A percentile compares a stretch with the other conserved stretches of the same genome.
These are phyloP conservation scores for Phalacrocorax carbo DNA, from an alignment of 2,113 vertebrate genomes.

Conservation along the genomic window DNA sequence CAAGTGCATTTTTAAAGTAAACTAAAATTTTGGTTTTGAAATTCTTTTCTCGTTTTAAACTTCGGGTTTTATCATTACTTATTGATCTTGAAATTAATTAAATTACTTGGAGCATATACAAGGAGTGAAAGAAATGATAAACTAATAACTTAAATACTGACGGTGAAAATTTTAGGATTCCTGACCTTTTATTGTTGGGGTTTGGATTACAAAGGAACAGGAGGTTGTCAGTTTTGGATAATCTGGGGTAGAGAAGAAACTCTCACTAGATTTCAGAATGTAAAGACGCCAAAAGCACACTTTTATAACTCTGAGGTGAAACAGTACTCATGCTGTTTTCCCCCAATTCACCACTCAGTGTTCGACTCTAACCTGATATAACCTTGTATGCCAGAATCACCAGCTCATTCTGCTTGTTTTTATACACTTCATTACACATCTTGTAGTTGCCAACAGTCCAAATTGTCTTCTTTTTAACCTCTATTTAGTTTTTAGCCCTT, in stretches of 20 bases:
- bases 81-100: background rate
- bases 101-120: background rate
- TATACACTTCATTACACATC: slow-evolving; percentile 67
- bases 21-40: background rate
- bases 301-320: slow-evolving; percentile 46
- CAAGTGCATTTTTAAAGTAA: background rate
- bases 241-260: background rate
- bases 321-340: slow-evolving; percentile 35
- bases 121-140: slow-evolving; percentile 3
- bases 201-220: background rate
- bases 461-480: slow-evolving; percentile 70
- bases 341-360: slow-evolving; percentile 7
- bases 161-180: slow-evolving; percentile 58
- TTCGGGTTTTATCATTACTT: background rate
- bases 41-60: slow-evolving; percentile 9
- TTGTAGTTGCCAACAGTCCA: slow-evolving; percentile 59
- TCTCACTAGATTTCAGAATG: background rate
- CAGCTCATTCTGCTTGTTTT: slow-evolving; percentile 71
- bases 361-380: slow-evolving; percentile 43
- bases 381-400: slow-evolving; percentile 62
- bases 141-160: slow-evolving; percentile 43
- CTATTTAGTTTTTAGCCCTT: slow-evolving; percentile 64
- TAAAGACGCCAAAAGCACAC: background rate
- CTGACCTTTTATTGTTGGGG: background rate
- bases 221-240: slow-evolving; percentile 32